Conservation (phyloP, 2,888 invertebrate species). For the Cheilosia urbana region DNA sequence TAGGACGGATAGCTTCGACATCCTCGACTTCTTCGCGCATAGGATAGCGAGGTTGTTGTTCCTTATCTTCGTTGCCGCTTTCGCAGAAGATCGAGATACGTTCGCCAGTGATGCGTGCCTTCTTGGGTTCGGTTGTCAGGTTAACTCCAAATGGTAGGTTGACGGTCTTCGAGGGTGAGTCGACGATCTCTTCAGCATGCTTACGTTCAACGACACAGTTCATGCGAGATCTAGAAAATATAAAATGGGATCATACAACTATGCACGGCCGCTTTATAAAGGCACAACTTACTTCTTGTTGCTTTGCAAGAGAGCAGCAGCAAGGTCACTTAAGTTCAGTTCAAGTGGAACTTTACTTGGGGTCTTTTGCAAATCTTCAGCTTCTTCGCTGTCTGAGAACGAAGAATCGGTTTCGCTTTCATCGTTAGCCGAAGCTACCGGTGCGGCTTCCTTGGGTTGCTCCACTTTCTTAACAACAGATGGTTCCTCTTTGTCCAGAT, state of each 20-base stretch:
- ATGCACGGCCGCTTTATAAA: not conserved
- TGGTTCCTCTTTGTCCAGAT: slow-evolving; percentile 80
- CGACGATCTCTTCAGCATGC: slow-evolving; percentile 92
- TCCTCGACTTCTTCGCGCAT: slow-evolving; percentile 81
- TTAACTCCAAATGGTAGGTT: slow-evolving; percentile 88
- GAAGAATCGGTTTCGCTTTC: slow-evolving; percentile 84
- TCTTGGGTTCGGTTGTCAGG: slow-evolving; percentile 89
- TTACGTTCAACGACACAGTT: slow-evolving; percentile 96
- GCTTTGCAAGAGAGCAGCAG: slow-evolving; percentile 89
- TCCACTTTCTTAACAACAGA: slow-evolving; percentile 78
- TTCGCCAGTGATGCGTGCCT: slow-evolving; percentile 91
- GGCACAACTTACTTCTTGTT: slow-evolving; percentile 86
- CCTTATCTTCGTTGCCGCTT: slow-evolving; percentile 86
- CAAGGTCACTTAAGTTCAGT: slow-evolving; percentile 92
- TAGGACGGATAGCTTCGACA: slow-evolving; percentile 82
- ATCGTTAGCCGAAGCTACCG: slow-evolving; percentile 44
- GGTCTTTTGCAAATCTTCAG: slow-evolving; percentile 85
- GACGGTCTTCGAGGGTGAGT: slow-evolving; percentile 88
- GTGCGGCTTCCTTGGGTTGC: slow-evolving; percentile 76
- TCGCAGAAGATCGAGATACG: slow-evolving; percentile 95
- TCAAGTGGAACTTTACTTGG: slow-evolving; percentile 91
- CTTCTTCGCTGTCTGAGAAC: slow-evolving; percentile 86
- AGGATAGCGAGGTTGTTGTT: slow-evolving; percentile 73
- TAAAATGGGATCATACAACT: not conserved
- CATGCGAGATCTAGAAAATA: slow-evolving; percentile 88